Evolutionary conservation across 2,888 invertebrate species (phyloP).

Genomic region (Pemphredon lugubris): DNA sequence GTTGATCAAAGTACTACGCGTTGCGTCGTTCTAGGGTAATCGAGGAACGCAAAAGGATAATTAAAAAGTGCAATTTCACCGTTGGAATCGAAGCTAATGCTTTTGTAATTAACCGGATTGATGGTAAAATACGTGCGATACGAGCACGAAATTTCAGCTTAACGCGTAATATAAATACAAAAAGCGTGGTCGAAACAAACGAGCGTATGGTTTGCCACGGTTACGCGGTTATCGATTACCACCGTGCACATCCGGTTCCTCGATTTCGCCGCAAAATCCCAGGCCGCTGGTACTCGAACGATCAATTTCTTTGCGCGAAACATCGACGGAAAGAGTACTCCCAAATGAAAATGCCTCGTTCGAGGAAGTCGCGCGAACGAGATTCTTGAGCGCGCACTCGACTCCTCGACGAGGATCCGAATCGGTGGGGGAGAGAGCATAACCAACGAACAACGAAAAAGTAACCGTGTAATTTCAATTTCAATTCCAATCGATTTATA

Average conservation of each 20-base stretch:
- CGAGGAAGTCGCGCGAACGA: background rate
- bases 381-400: background rate
- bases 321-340: background rate
- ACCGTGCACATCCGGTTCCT: constrained; percentile 7
- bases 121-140: no score
- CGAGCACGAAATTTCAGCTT: no score
- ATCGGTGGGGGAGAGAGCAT: no score
- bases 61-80: constrained; percentile 18
- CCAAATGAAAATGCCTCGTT: constrained; percentile 5
- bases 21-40: no score
- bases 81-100: no score
- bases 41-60: constrained; percentile 16
- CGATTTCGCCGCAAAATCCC: constrained; percentile 3
- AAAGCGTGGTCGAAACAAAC: no score
- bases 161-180: no score
- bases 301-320: constrained; percentile 16
- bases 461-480: no score
- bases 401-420: background rate
- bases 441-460: no score
- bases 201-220: constrained; percentile 21
- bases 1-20: no score
- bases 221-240: constrained; percentile 37
- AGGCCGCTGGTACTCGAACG: background rate
- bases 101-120: no score
- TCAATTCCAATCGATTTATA: no score